phyloP scores from a whole-genome alignment of 1,140 invertebrate species.

The Acromyrmex heyeri region DNA sequence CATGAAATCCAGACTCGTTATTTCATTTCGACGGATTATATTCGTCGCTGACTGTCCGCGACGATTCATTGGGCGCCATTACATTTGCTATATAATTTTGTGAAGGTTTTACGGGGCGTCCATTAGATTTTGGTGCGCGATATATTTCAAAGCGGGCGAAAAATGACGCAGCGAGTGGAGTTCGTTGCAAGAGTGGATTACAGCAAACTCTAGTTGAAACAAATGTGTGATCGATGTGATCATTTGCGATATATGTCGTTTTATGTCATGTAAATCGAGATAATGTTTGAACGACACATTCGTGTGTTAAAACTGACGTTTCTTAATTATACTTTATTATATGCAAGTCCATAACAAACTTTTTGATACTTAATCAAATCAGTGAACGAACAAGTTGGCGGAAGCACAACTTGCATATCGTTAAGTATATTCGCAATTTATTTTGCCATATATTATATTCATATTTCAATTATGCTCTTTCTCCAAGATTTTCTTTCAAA shows the following conservation, averaged over 20 bases:
- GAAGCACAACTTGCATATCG: neutral
- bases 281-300: constrained; percentile 34
- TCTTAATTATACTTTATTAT: constrained; percentile 45
- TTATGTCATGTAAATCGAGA: constrained; percentile 42
- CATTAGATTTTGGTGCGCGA: constrained; percentile 50
- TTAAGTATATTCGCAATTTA: neutral
- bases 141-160: constrained; percentile 52
- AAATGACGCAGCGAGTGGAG: constrained; percentile 39
- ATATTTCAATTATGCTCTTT: neutral
- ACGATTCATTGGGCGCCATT: constrained; percentile 55
- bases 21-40: constrained; percentile 32
- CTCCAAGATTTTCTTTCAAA: neutral
- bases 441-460: neutral
- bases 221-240: constrained; percentile 50
- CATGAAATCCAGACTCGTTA: constrained; percentile 19
- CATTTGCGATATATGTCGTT: constrained; percentile 45
- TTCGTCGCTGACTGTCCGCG: neutral
- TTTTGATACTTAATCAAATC: constrained; percentile 41
- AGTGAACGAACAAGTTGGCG: neutral
- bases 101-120: constrained; percentile 28
- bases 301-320: constrained; percentile 49
- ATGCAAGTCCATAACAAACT: neutral
- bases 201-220: constrained; percentile 46
- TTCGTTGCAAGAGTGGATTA: constrained; percentile 40
- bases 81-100: constrained; percentile 55